Base-by-base conservation (phyloP, 2,888 invertebrate genomes). In the Diploptera punctata region DNA sequence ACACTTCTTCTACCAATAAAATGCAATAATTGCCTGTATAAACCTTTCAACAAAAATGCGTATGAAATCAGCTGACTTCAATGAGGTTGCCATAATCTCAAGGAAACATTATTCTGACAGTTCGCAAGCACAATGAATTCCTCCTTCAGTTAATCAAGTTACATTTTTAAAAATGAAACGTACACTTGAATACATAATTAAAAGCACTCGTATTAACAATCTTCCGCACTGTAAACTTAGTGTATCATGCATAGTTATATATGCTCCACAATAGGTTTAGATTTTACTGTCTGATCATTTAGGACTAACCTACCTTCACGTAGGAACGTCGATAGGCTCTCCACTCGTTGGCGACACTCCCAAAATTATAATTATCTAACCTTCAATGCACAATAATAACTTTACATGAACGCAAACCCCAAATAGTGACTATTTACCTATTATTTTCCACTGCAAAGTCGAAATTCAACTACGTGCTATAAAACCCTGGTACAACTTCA, bases 291-390 rank as follows among this genome's bases (percentile, higher is more conserved):
- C 26, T 65, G 26, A 65, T 21, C n/a, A 26, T 47, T 74, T 77
- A 74, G 72, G 79, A 77, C 79, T 81, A 82, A 82, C 82, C 82
- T 82, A 81, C 82, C 81, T 82, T 79, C 75, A 76, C 74, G 65
- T 52, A 70, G 68, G 73, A 77, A 73, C 73, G 73, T 74, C 62
- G 74, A 77, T 76, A 52, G 70, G 74, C 67, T 19, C 38, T 57
- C 44, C 26, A 38, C 44, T 16, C 65, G 54, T 26, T 68, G 65
- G 57, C 31, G 61, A 65, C 62, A 69, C 54, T 29, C 29, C 38
- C 19, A 49, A 49, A 19, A n/a, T 29, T 29, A 54, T 7, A 38
- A 52, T 44, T 57, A 49, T 29, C 13, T 54, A 19, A 47, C 26
- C 60, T 60, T 47, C 44, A 49, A 60, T 13, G 44, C 26, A 38